A percentile compares a stretch with the other conserved stretches of the same genome.
phyloP scores from a whole-genome alignment of 2,888 invertebrate species.

The Adineta ricciae region DNA sequence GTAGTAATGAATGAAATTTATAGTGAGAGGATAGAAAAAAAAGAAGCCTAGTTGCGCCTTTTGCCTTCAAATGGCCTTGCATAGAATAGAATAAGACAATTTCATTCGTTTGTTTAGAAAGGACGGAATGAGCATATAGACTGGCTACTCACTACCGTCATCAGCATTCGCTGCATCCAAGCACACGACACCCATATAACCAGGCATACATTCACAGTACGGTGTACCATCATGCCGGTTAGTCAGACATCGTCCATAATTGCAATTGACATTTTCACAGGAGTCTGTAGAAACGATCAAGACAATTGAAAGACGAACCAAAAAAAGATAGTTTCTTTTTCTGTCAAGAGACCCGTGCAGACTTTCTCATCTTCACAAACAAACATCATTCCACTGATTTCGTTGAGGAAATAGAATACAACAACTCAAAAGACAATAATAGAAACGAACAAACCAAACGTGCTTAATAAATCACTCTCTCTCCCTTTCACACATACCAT shows the following conservation, averaged over 20 bases:
- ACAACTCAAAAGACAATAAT: neutral
- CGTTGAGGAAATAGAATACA: neutral
- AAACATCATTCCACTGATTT: neutral
- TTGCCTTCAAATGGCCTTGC: neutral
- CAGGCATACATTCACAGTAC: neutral
- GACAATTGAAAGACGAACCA: neutral
- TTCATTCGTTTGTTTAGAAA: neutral
- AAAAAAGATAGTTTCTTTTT: neutral
- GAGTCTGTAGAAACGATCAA: neutral
- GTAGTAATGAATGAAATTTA: neutral
- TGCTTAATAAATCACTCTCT: too few species aligned
- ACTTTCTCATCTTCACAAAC: neutral
- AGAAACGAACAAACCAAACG: neutral
- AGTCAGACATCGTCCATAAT: neutral
- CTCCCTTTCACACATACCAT: constrained; percentile 10
- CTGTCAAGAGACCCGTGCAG: neutral
- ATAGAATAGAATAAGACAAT: too few species aligned
- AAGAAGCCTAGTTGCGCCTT: neutral
- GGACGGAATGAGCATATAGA: neutral
- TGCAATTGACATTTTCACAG: constrained; percentile 11
- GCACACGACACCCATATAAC: neutral
- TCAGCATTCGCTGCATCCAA: neutral
- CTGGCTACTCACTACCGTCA: neutral
- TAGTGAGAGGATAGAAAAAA: neutral
- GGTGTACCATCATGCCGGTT: neutral